phyloP scores from a whole-genome alignment of 2,113 vertebrate genomes.

The Nycticorax nycticorax region DNA sequence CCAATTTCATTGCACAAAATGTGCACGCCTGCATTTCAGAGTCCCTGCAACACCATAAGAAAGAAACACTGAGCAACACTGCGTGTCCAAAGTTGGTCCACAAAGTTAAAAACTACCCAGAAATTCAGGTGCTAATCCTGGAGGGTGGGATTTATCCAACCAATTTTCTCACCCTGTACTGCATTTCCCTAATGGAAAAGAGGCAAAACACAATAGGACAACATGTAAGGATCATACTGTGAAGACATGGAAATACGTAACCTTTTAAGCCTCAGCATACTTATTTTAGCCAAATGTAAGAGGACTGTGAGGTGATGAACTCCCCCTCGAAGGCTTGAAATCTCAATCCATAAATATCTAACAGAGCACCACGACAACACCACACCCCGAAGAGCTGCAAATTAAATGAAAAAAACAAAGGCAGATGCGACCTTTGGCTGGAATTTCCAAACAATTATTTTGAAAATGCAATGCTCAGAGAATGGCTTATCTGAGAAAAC shows the following conservation, averaged over 20 bases:
- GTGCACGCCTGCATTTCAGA: fast-evolving
- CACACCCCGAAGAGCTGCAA: background rate
- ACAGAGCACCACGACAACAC: fast-evolving
- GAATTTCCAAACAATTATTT: background rate
- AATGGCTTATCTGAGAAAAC: background rate
- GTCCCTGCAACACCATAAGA: background rate
- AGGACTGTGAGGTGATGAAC: background rate
- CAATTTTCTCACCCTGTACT: background rate
- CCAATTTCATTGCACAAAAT: fast-evolving
- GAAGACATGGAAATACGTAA: background rate
- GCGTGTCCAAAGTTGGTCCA: fast-evolving
- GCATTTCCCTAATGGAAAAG: background rate
- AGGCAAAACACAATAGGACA: background rate
- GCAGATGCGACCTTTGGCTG: background rate
- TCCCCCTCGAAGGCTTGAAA: fast-evolving
- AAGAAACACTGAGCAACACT: background rate
- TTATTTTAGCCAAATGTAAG: background rate
- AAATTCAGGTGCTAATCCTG: background rate
- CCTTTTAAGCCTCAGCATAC: background rate
- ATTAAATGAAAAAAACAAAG: background rate
- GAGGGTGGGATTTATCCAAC: background rate
- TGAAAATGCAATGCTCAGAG: background rate
- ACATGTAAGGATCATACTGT: background rate
- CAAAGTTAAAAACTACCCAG: background rate
- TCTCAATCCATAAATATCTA: background rate